phyloP scores from a whole-genome alignment of 2,797 vertebrate genomes.

The Falco concolor region DNA sequence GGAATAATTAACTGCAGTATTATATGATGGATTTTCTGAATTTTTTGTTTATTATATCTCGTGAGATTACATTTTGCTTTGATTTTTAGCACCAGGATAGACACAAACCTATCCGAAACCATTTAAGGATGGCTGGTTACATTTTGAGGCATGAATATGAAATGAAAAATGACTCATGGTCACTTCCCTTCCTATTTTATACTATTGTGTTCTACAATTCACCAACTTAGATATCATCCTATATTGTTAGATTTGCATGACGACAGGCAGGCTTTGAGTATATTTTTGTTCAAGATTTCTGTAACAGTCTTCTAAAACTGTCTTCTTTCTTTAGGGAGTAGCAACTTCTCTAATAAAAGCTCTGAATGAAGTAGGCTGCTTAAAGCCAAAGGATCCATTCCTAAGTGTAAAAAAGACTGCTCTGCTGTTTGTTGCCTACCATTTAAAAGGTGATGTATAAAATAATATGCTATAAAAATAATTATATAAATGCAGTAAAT shows the following conservation, averaged over 20 bases:
- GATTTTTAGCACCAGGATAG: not conserved
- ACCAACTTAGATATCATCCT: not conserved
- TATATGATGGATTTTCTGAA: not conserved
- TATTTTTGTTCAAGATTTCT: not conserved
- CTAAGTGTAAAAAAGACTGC: slow-evolving; percentile 83
- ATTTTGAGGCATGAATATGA: not conserved
- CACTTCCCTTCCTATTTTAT: not conserved
- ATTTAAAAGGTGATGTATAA: slow-evolving; percentile 87
- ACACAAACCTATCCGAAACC: not conserved
- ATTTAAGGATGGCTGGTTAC: not conserved
- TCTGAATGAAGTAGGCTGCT: slow-evolving; percentile 87
- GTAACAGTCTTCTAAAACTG: not conserved
- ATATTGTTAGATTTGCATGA: not conserved
- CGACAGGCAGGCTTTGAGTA: not conserved
- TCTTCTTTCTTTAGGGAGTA: slow-evolving; percentile 77
- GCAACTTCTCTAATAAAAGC: slow-evolving; percentile 88
- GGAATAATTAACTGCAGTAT: not conserved
- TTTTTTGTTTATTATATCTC: not conserved
- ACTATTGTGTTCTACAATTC: not conserved
- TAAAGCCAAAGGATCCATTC: slow-evolving; percentile 95
- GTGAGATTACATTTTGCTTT: not conserved
- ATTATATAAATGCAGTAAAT: not conserved
- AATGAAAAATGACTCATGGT: not conserved
- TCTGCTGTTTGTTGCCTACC: slow-evolving; percentile 84
- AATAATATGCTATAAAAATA: not conserved